Evolutionary conservation across 2,797 vertebrate species (phyloP).

Genomic region (Darevskia mixta): DNA sequence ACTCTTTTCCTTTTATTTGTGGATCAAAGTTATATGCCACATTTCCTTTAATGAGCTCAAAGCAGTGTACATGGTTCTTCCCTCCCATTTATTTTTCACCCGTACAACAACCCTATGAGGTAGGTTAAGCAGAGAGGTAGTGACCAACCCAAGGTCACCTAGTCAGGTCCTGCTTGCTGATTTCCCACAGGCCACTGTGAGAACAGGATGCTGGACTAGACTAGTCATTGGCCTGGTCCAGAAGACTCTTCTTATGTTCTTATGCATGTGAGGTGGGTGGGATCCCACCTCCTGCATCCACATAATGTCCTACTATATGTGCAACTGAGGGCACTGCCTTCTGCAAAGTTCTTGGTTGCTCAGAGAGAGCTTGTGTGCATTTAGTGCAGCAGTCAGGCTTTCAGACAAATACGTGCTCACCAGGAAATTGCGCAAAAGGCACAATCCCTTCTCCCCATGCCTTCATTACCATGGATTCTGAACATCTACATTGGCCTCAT

Average conservation of each 20-base stretch:
- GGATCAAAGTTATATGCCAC: background rate
- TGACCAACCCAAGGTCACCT: background rate
- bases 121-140: background rate
- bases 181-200: no score
- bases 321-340: background rate
- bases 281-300: no score
- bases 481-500: background rate
- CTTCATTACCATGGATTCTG: background rate
- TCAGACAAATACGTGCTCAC: background rate
- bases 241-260: no score
- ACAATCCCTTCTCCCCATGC: background rate
- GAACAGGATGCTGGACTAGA: no score
- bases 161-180: no score
- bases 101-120: background rate
- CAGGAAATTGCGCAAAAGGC: background rate
- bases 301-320: background rate
- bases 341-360: background rate
- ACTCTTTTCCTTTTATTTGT: background rate
- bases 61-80: background rate
- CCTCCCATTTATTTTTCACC: background rate
- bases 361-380: background rate
- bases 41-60: background rate
- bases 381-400: background rate
- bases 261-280: no score
- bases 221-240: no score